A percentile compares a stretch with the other conserved stretches of the same genome.
These are phyloP conservation scores for Tachystola acroxantha DNA, from an alignment of 2,888 invertebrate species.

Conservation along the genomic window DNA sequence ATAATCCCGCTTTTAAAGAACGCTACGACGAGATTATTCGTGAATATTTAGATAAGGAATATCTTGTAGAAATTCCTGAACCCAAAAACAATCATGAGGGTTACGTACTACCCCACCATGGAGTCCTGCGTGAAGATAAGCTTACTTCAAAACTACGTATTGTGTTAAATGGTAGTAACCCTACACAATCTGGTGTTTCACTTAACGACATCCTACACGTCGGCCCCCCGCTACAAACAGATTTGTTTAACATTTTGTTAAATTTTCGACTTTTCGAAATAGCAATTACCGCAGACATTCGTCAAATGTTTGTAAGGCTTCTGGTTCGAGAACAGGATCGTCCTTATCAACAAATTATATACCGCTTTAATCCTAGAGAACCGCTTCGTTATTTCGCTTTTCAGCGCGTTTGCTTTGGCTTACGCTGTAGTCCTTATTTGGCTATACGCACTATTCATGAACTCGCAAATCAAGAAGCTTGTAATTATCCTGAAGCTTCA, in stretches of 20 bases:
- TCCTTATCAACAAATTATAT: constrained; percentile 2
- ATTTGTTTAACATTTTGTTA: constrained; percentile 1
- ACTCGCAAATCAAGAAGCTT: not conserved
- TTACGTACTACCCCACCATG: constrained; percentile 1
- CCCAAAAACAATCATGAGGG: not conserved
- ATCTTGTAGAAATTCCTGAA: constrained; percentile 2
- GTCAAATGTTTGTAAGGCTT: constrained; percentile 4
- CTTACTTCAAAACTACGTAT: not conserved
- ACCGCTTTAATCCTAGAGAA: not conserved
- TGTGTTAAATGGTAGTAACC: not conserved
- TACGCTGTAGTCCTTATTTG: constrained; percentile 4
- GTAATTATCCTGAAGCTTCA: not conserved
- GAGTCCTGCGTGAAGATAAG: not conserved
- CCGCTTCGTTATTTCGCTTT: constrained; percentile 1
- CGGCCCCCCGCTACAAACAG: constrained; percentile 1
- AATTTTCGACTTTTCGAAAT: constrained; percentile 3
- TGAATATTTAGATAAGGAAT: constrained; percentile 8
- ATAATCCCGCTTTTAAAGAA: not conserved
- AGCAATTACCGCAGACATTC: constrained; percentile 4
- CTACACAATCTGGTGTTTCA: not conserved
- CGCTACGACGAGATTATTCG: constrained; percentile 1
- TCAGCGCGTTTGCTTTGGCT: constrained; percentile 5
- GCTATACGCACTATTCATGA: constrained; percentile 4
- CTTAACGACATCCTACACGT: constrained; percentile 1
- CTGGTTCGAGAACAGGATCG: not conserved